These are phyloP conservation scores for Lipophrys pholis DNA, from an alignment of 2,113 vertebrate genomes.

Conservation along the genomic window DNA sequence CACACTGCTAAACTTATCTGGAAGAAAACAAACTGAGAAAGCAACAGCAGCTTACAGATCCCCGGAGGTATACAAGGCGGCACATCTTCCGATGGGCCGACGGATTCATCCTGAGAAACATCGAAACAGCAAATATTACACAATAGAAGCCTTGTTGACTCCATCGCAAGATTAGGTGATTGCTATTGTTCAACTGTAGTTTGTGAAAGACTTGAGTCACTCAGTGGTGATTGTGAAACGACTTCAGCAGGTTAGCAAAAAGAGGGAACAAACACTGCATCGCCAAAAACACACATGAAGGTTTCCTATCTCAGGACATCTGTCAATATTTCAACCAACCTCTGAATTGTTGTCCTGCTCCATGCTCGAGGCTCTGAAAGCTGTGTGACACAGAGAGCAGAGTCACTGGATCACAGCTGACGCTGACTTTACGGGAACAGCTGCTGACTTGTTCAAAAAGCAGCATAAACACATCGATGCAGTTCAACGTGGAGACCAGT, in stretches of 20 bases:
- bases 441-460: constrained; percentile 4
- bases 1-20: not conserved
- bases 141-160: not conserved
- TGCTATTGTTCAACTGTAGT: not conserved
- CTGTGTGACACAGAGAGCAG: constrained; percentile 39
- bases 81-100: constrained; percentile 65
- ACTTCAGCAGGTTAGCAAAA: not conserved
- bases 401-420: constrained; percentile 56
- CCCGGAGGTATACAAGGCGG: constrained; percentile 72
- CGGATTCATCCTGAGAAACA: constrained; percentile 77
- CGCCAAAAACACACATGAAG: not conserved
- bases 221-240: constrained; percentile 1
- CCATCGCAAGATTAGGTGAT: not conserved
- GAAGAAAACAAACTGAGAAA: rapidly evolving
- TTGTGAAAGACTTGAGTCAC: constrained; percentile 4
- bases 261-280: not conserved
- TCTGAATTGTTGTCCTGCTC: constrained; percentile 81
- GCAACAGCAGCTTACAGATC: constrained; percentile 70
- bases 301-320: too few species aligned
- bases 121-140: constrained; percentile 26
- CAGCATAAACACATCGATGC: too few species aligned
- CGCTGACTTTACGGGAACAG: constrained; percentile 47
- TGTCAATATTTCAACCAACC: constrained; percentile 49
- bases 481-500: too few species aligned
- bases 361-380: constrained; percentile 67